Evolutionary conservation across 1,140 invertebrate species (phyloP).

Genomic region (Muscidifurax raptorellus): DNA sequence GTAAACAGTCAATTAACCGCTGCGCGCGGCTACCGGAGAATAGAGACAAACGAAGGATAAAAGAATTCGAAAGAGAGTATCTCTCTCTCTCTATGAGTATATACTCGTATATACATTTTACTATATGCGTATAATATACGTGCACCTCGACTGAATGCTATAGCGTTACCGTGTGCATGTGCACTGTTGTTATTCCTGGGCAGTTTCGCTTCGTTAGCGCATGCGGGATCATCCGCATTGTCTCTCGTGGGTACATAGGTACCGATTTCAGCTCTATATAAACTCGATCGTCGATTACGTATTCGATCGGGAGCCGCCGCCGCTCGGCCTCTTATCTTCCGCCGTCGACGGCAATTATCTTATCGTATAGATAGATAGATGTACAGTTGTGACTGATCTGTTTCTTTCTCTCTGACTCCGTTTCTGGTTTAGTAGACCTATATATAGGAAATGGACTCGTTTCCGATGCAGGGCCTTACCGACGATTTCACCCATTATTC

Average conservation of each 20-base stretch:
- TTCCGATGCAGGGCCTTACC: background rate
- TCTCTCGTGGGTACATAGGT: too few species aligned
- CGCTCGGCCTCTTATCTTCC: background rate
- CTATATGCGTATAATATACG: background rate
- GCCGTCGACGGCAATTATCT: background rate
- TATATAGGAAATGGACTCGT: background rate
- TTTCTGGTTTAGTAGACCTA: background rate
- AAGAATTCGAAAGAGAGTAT: background rate
- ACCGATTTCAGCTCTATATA: background rate
- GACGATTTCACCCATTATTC: background rate
- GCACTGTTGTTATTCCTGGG: background rate
- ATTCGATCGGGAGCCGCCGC: background rate
- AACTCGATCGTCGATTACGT: background rate
- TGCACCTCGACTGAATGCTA: too few species aligned
- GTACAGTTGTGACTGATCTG: background rate
- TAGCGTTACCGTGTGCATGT: background rate
- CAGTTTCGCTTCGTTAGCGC: background rate
- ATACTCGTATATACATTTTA: too few species aligned
- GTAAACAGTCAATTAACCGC: background rate
- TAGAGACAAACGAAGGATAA: background rate
- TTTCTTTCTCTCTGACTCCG: background rate
- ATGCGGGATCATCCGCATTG: too few species aligned
- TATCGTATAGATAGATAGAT: background rate
- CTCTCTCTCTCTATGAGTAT: too few species aligned
- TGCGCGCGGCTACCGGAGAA: background rate